Base-by-base conservation (phyloP, 92 coral and sea anemone genomes). In the Bergia sp. region DNA sequence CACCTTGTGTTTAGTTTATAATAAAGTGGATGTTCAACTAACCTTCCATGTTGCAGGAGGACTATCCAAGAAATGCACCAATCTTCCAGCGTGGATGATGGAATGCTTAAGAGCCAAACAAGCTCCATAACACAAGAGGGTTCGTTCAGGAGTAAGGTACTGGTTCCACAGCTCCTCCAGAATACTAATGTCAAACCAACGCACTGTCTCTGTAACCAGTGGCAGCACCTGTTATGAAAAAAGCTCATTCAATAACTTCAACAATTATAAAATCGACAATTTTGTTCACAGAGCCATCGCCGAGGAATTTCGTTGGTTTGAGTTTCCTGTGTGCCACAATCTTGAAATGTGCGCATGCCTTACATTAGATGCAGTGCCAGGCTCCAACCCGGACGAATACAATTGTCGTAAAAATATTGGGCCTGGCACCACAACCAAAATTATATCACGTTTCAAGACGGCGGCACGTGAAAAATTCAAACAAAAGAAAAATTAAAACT, bases 11-110 rank as follows among this genome's bases (percentile, higher is more conserved):
- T 53, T 1, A 5, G 58, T 40, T 73, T 61, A 61, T 61, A 2
- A 61, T 21, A 61, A 0, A 20, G 7, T 16, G 69, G 66, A 57
- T 57, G 12, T 2, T 21, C 67, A 40, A 11, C 55, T 18, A 83
- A 96, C 99, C 99, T 95, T 96, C 99, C 99, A 96, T 23, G 96
- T 96, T 20, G 96, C 92, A 16, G 98, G 99, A 2, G 99, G 99
- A 65, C 94, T 98, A 37, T 96, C 96, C 82, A 96, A 91, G 79
- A 95, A 96, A 61, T 94, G 96, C 80, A 94, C 91, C 72, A 96
- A 83, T 88, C 96, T 94, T 1, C 98, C 96, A 64, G 99, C 99
- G 71, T 96, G 99, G 20, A 90, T 87, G 15, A 96, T 89, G 81
- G 98, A 92, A 85, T 96, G 92, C 41, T 93, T 92, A 47, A 96